Conservation (phyloP, 2,797 vertebrate genomes). For the Hafferia zeledoni region DNA sequence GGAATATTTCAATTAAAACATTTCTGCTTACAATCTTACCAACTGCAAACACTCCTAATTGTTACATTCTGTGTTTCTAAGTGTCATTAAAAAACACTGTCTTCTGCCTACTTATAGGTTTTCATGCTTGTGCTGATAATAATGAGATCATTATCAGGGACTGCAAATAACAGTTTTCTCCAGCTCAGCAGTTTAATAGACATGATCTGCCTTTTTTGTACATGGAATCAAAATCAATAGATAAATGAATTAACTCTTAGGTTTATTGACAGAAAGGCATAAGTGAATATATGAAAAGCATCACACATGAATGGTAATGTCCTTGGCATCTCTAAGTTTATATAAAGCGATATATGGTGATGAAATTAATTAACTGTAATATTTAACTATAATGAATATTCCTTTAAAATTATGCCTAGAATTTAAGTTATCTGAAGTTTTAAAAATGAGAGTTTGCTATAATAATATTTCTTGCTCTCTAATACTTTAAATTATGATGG, state of each 20-base stretch:
- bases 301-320: not conserved
- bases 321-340: not conserved
- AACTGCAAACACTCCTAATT: not conserved
- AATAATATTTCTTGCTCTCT: not conserved
- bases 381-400: not conserved
- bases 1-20: not conserved
- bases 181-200: not conserved
- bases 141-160: not conserved
- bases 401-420: not conserved
- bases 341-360: not conserved
- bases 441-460: not conserved
- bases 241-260: not conserved
- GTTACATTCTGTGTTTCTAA: not conserved
- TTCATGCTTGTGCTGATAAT: not conserved
- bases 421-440: not conserved
- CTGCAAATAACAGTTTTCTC: not conserved
- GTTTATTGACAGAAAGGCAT: not conserved
- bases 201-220: not conserved
- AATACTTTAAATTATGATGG: not conserved
- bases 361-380: not conserved
- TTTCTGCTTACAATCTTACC: not conserved
- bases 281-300: not conserved
- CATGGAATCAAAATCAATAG: not conserved
- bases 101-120: not conserved
- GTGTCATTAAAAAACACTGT: not conserved